phyloP scores from a whole-genome alignment of 2,113 vertebrate genomes.

The Ivindomyrus marchei region DNA sequence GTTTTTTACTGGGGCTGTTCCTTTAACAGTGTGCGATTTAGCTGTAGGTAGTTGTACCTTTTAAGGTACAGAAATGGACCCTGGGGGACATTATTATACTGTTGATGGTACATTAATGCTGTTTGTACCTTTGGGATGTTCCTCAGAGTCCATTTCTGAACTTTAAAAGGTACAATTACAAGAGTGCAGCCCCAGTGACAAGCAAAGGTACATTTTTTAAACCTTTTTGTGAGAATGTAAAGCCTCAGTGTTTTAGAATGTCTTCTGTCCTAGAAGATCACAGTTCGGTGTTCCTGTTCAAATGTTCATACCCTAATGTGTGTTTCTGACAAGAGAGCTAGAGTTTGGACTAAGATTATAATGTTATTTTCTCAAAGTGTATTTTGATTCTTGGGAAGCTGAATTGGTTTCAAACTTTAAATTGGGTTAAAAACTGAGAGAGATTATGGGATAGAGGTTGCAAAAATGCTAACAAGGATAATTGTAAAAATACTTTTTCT shows the following conservation, averaged over 20 bases:
- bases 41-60: too few relatives aligned
- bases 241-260: neutral
- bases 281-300: neutral
- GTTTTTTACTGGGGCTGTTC: too few relatives aligned
- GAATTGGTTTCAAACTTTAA: neutral
- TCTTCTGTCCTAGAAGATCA: neutral
- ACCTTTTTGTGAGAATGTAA: too few relatives aligned
- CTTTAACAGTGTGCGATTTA: too few relatives aligned
- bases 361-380: neutral
- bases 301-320: neutral
- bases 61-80: too few relatives aligned
- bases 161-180: too few relatives aligned
- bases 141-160: too few relatives aligned
- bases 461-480: neutral
- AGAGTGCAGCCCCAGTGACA: too few relatives aligned
- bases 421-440: neutral
- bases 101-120: too few relatives aligned
- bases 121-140: too few relatives aligned
- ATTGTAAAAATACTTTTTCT: neutral
- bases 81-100: too few relatives aligned
- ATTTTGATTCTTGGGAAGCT: neutral
- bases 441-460: neutral
- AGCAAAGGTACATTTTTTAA: too few relatives aligned
- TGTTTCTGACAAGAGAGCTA: neutral
- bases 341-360: neutral